A percentile compares a stretch with the other conserved stretches of the same genome.
Conservation (phyloP, 2,113 vertebrate genomes). For the Aegotheles bennettii region DNA sequence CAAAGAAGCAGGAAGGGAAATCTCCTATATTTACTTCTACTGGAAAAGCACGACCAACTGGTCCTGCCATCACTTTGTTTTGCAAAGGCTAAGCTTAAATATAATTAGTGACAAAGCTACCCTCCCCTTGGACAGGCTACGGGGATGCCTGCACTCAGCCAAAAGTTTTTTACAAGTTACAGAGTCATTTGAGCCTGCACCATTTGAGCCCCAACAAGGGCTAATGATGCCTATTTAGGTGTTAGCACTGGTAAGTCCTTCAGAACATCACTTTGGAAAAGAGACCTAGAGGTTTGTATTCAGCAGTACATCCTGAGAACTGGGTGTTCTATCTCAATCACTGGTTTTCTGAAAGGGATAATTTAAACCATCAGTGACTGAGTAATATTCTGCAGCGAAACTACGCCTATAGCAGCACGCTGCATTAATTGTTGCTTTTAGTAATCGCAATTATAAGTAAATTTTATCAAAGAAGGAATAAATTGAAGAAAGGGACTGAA, state of each 20-base stretch:
- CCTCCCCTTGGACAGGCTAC: constrained; percentile 2
- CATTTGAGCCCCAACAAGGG: background rate
- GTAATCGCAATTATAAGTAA: background rate
- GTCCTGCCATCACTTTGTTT: constrained; percentile 47
- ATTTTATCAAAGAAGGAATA: background rate
- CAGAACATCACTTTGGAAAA: background rate
- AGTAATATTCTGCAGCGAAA: background rate
- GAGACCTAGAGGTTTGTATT: background rate
- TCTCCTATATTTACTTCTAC: background rate
- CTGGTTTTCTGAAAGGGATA: background rate
- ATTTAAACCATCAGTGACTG: background rate
- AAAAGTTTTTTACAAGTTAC: background rate
- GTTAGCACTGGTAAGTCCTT: background rate
- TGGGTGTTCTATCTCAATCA: background rate
- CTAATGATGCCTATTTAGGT: background rate
- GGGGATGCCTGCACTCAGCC: constrained; percentile 4
- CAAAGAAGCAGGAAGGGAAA: background rate
- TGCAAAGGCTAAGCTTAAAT: constrained; percentile 30
- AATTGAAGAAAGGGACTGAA: background rate
- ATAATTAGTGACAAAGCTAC: constrained; percentile 38
- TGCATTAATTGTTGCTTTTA: background rate
- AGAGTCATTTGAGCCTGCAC: background rate
- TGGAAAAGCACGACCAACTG: constrained; percentile 25
- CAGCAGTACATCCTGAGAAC: background rate
- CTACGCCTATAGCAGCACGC: background rate